Evolutionary conservation across 2,113 vertebrate species (phyloP), one percentile per base, ranked within the genome.

Genomic region (Burhinus bistriatus): DNA sequence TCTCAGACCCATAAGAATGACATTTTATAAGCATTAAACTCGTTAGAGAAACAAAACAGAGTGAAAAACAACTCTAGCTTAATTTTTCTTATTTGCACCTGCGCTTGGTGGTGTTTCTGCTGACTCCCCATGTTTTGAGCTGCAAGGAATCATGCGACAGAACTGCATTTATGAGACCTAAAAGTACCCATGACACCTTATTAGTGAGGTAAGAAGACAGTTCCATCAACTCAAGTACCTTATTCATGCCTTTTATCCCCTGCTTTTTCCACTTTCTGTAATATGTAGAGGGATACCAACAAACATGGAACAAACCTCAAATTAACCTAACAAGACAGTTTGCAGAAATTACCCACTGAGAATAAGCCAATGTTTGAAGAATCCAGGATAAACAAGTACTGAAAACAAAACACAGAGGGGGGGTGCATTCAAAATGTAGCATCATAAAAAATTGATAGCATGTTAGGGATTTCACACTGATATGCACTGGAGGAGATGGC

Each of bases 241-340:
- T 65, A 26, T 40, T 59, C 47, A 76, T 47, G 34, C 11, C 40
- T 18, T 89, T 85, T 75, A 54, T 70, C 34, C 61, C 51, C 52
- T 44, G 14, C 32, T 93, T 91, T 89, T 85, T 69, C 72, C 70
- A 15, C 32, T 92, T 86, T 84, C 54, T 89, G 32, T 79, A 89
- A 78, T 91, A 81, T 38, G 47, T 26, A 64, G 15, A 72, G 82
- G 32, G 30, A 93, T 87, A 89, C 34, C 87, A 95, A 83, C 61
- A 95, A 95, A 83, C 26, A 51, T 1, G 16, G 71, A 95, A 83
- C 44, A 94, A 92, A 78, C 19, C 55, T 90, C 70, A 78, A 58
- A 81, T 97, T 96, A 96, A 96, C 88, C 90, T 95, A 97, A 96
- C 21, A 66, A 94, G 92, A 73, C 29, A 61, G 68, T 72, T 61